These are phyloP conservation scores for Clarias batrachus DNA, from an alignment of 2,113 vertebrate species.

Conservation along the genomic window DNA sequence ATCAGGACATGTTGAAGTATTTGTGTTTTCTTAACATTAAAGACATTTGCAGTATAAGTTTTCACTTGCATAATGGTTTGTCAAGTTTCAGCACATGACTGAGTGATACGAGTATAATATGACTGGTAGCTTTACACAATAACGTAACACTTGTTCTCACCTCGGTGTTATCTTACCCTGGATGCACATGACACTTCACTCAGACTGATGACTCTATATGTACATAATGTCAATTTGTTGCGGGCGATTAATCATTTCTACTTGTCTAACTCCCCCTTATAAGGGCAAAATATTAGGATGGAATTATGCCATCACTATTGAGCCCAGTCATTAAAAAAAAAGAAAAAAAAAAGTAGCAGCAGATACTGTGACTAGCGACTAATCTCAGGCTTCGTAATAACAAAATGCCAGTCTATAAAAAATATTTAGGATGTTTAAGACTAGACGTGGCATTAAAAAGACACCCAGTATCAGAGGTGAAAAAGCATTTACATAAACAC, in stretches of 20 bases:
- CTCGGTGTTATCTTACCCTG: background rate
- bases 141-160: background rate
- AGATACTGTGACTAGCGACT: background rate
- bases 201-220: background rate
- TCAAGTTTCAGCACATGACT: background rate
- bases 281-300: background rate
- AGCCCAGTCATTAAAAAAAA: background rate
- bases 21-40: background rate
- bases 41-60: background rate
- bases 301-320: background rate
- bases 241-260: background rate
- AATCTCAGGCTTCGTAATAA: background rate
- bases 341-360: background rate
- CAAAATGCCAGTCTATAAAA: background rate
- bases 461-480: background rate
- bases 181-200: background rate
- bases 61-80: background rate
- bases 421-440: background rate
- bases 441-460: background rate
- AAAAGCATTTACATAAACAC: too few relatives aligned
- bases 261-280: background rate
- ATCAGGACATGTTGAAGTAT: too few relatives aligned
- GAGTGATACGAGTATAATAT: background rate
- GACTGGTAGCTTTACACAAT: background rate
- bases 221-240: background rate